phyloP scores from a whole-genome alignment of 2,113 vertebrate species.

The Apeltes quadracus region DNA sequence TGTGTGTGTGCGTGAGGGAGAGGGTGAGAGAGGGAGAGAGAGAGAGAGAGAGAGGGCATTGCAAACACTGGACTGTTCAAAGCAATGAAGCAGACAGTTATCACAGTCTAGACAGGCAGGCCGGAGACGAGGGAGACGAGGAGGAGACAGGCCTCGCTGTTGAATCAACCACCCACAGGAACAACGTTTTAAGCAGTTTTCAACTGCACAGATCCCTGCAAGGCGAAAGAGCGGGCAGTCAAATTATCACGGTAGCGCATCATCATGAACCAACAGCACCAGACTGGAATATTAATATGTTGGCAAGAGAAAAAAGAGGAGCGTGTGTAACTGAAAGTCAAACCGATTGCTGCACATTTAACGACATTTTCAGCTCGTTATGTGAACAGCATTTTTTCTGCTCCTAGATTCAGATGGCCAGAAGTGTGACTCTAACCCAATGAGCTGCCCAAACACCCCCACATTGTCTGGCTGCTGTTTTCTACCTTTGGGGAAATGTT shows the following conservation, averaged over 20 bases:
- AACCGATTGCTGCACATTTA: constrained; percentile 5
- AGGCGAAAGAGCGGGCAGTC: constrained; percentile 33
- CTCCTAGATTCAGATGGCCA: constrained; percentile 29
- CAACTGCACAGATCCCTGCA: constrained; percentile 38
- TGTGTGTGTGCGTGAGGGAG: neutral
- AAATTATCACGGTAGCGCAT: constrained; percentile 41
- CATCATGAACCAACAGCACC: constrained; percentile 46
- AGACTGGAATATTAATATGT: constrained; percentile 48
- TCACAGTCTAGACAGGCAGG: constrained; percentile 68
- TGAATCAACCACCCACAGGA: constrained; percentile 67
- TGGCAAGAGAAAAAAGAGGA: neutral
- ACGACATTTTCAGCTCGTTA: neutral
- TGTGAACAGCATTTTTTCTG: constrained; percentile 10
- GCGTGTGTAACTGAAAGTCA: constrained; percentile 1
- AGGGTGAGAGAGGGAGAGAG: neutral
- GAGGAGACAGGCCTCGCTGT: constrained; percentile 49
- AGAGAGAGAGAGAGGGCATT: constrained; percentile 15
- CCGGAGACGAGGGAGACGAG: constrained; percentile 50
- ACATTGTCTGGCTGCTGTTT: constrained; percentile 18
- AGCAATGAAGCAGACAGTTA: constrained; percentile 68
- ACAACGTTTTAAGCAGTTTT: constrained; percentile 46
- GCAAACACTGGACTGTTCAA: constrained; percentile 45
- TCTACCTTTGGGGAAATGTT: constrained; percentile 30
- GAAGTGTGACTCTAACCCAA: constrained; percentile 21
- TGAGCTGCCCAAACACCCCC: constrained; percentile 26